Evolutionary conservation across 2,113 vertebrate species (phyloP).

Genomic region (Apus apus): DNA sequence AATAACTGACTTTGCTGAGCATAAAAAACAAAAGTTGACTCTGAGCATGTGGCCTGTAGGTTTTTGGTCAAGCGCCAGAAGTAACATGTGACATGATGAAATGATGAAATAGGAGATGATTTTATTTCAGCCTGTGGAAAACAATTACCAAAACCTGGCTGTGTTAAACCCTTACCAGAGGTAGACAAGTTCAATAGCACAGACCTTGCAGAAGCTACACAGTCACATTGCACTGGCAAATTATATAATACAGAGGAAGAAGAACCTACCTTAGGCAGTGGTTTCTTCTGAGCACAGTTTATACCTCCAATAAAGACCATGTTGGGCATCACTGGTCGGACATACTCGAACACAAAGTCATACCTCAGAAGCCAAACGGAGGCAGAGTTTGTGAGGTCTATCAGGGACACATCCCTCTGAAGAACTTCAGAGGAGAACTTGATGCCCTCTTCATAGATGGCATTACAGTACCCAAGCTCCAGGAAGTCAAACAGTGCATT

Average conservation of each 20-base stretch:
- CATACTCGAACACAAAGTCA: conserved; percentile 84
- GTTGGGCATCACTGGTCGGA: conserved; percentile 87
- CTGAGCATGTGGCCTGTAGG: background rate
- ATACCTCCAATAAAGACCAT: conserved; percentile 83
- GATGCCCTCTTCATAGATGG: conserved; percentile 65
- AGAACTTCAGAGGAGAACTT: conserved; percentile 73
- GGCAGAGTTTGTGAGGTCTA: conserved; percentile 66
- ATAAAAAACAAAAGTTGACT: background rate
- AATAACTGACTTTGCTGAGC: background rate
- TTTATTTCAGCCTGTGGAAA: background rate
- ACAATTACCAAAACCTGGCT: background rate
- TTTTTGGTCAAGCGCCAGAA: background rate
- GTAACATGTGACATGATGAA: too few relatives aligned
- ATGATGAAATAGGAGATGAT: too few relatives aligned
- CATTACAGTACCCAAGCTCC: conserved; percentile 46
- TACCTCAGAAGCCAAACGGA: conserved; percentile 82
- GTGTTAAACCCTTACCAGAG: background rate
- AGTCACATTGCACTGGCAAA: background rate
- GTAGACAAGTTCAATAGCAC: fast-evolving
- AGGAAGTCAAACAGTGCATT: conserved; percentile 76
- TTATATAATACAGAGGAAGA: background rate
- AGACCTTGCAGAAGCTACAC: background rate
- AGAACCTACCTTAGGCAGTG: conserved; percentile 40
- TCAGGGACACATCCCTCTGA: conserved; percentile 67
- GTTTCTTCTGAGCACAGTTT: conserved; percentile 52